Base-by-base conservation (phyloP, 2,888 invertebrate genomes). In the Mimumesa dahlbomi region DNA sequence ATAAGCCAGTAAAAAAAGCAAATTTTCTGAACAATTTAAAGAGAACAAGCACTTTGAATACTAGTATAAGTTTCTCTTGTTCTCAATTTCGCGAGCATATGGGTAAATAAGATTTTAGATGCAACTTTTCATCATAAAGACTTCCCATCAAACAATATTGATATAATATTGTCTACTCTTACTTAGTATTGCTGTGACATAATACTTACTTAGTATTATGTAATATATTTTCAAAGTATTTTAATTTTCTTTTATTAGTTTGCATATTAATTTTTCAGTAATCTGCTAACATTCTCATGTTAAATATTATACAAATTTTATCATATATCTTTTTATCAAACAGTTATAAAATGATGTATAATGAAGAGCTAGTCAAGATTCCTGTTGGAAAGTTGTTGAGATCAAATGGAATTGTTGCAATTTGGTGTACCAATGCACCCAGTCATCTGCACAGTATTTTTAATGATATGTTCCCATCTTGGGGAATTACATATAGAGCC, bases 351-450 rank as follows among this genome's bases (percentile, higher is more conserved):
- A 95, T 95, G 94, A 92, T 97, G 91, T 92, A 93, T 75, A 95
- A 96, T 85, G 92, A 93, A 73, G 93, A 94, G 56, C 91, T 98
- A 58, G 90, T 92, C 1, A 90, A 92, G 13, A 91, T 98, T 79
- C 95, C 96, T 0, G 90, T 97, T 0, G 88, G 90, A n/a, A 86
- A 91, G 9, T 89, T 96, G 0, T 89, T 94, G 22, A 90, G 91
- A 40, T 83, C 90, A 0, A 91, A 92, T 75, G 94, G 95, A 34
- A 86, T 98, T 1, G 91, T 98, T 9, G 95, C 93, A 11, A 92
- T 98, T 34, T 98, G 98, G 98, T 96, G 97, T 83, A 98, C 98
- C 11, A 98, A 98, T 90, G 93, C 95, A 14, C 87, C 90, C 1
- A 93, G 92, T 79, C 94, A 96, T 86, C 91, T 95, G 56, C 87